These are phyloP conservation scores for Microchrysa polita DNA, from an alignment of 2,888 invertebrate genomes.

Conservation along the genomic window DNA sequence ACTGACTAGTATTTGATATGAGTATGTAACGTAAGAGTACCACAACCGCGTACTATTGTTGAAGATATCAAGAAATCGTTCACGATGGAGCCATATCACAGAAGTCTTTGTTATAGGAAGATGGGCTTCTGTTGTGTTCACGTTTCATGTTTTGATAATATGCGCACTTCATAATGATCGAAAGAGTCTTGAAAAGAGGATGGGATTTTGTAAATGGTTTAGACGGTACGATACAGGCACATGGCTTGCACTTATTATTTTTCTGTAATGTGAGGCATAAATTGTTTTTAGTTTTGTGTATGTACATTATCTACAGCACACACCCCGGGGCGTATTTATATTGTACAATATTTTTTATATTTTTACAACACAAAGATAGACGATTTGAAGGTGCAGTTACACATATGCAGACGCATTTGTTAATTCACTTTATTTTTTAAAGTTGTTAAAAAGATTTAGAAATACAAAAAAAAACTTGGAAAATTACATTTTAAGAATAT, in stretches of 20 bases:
- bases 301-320: slow-evolving; percentile 42
- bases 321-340: slow-evolving; percentile 45
- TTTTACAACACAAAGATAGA: too few species aligned
- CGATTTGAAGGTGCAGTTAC: too few species aligned
- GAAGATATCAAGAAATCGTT: slow-evolving; percentile 31
- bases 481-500: too few species aligned
- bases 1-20: too few species aligned
- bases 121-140: slow-evolving; percentile 30
- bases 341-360: slow-evolving; percentile 45
- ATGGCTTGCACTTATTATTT: slow-evolving; percentile 44
- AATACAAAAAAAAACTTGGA: too few species aligned
- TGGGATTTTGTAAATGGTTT: slow-evolving; percentile 6
- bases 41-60: slow-evolving; percentile 35
- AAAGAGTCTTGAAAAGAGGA: neutral
- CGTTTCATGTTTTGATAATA: slow-evolving; percentile 38
- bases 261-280: slow-evolving; percentile 45
- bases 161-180: slow-evolving; percentile 34
- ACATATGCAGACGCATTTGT: too few species aligned
- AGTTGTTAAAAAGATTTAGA: too few species aligned
- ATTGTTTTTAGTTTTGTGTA: slow-evolving; percentile 45
- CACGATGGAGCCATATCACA: slow-evolving; percentile 22
- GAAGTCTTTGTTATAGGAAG: slow-evolving; percentile 1
- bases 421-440: too few species aligned
- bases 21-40: neutral
- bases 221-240: slow-evolving; percentile 32